Conservation (phyloP, 2,113 vertebrate genomes). For the Eonycteris spelaea region DNA sequence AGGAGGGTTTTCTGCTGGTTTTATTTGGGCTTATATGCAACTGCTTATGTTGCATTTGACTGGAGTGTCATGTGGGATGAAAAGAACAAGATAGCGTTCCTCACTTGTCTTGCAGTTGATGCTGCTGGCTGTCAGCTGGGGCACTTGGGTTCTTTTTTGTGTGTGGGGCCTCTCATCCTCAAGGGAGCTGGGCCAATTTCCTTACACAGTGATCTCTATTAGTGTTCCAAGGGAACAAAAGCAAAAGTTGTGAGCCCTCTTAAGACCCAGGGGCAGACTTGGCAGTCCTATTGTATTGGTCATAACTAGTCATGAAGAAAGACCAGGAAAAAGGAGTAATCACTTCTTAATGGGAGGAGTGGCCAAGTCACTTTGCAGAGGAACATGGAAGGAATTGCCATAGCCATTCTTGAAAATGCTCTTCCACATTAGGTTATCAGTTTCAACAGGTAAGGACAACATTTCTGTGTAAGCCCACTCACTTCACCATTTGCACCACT, state of each 20-base stretch:
- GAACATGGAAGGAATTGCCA: not conserved
- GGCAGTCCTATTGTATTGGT: not conserved
- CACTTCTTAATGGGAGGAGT: not conserved
- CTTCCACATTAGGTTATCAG: not conserved
- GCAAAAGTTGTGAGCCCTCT: not conserved
- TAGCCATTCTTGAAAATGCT: not conserved
- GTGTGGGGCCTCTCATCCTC: not conserved
- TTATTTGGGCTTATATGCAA: not conserved
- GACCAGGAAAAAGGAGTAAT: not conserved
- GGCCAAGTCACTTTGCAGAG: not conserved
- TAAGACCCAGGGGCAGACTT: not conserved
- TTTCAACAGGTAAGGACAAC: not conserved
- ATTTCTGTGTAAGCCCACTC: not conserved
- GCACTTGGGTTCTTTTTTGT: not conserved
- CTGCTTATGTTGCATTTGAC: not conserved
- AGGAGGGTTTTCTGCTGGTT: not conserved
- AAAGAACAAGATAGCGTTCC: not conserved
- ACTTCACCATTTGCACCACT: not conserved
- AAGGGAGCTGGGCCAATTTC: not conserved
- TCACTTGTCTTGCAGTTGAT: not conserved
- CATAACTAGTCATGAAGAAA: not conserved
- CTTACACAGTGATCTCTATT: not conserved
- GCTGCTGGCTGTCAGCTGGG: not conserved
- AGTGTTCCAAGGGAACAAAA: not conserved
- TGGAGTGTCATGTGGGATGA: not conserved